Conservation (phyloP, 2,888 invertebrate species). For the Eilema griseolum region DNA sequence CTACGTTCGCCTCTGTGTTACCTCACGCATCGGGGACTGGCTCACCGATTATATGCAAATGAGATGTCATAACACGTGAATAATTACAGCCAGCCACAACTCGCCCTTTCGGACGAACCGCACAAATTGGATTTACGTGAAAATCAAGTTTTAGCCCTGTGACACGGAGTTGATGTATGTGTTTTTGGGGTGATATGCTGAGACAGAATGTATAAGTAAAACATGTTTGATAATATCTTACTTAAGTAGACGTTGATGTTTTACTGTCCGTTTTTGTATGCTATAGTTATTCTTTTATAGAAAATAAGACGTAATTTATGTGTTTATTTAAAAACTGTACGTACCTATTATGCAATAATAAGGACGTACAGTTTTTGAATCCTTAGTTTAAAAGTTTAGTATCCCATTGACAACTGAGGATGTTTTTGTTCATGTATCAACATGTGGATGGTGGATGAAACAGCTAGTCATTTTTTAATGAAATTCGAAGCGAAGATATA, state of each 20-base stretch:
- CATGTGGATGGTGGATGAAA: background rate
- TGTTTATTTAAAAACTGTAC: background rate
- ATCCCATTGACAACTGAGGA: no score
- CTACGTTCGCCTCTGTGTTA: slow-evolving; percentile 73
- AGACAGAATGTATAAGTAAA: slow-evolving; percentile 45
- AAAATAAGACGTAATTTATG: background rate
- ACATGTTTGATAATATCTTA: slow-evolving; percentile 51
- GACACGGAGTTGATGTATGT: slow-evolving; percentile 73
- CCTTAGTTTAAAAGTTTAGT: no score
- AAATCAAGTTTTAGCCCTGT: slow-evolving; percentile 76
- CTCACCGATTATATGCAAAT: slow-evolving; percentile 86
- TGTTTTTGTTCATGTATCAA: background rate
- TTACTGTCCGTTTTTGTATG: slow-evolving; percentile 23
- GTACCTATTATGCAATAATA: background rate
- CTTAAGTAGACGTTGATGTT: slow-evolving; percentile 43
- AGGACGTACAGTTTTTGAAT: no score
- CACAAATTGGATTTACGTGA: slow-evolving; percentile 86
- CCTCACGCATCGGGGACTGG: slow-evolving; percentile 82
- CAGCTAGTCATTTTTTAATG: no score
- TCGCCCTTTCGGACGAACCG: slow-evolving; percentile 82
- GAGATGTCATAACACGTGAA: slow-evolving; percentile 87
- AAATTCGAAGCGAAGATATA: no score
- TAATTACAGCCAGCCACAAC: slow-evolving; percentile 84
- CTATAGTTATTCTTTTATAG: slow-evolving; percentile 8
- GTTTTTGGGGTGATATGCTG: slow-evolving; percentile 57